A percentile compares a stretch with the other conserved stretches of the same genome.
Evolutionary conservation across 2,113 vertebrate species (phyloP).

Genomic region (Percina caprodes): DNA sequence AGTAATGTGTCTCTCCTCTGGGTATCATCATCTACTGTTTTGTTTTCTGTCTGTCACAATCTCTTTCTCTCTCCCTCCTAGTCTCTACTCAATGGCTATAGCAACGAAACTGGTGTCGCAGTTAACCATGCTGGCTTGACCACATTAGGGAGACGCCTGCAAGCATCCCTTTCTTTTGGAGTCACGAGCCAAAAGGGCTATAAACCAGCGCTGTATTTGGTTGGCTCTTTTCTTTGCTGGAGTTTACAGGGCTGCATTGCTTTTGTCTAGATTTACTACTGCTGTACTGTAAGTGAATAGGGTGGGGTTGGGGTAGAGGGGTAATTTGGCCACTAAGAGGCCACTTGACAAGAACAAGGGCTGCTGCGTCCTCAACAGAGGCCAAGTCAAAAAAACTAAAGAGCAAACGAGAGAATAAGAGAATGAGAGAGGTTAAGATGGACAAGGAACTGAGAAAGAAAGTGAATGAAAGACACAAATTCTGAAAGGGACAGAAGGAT

Average conservation of each 20-base stretch:
- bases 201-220: constrained; percentile 66
- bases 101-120: constrained; percentile 43
- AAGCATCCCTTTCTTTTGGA: constrained; percentile 57
- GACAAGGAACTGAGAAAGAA: constrained; percentile 29
- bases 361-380: constrained; percentile 47
- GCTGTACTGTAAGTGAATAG: constrained; percentile 51
- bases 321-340: constrained; percentile 49
- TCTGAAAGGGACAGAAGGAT: constrained; percentile 3
- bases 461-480: constrained; percentile 23
- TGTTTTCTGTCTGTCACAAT: constrained; percentile 36
- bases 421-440: constrained; percentile 38
- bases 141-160: constrained; percentile 60
- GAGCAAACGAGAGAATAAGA: constrained; percentile 15
- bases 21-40: constrained; percentile 18
- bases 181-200: constrained; percentile 50
- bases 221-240: constrained; percentile 55
- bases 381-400: constrained; percentile 6
- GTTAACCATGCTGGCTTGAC: constrained; percentile 44
- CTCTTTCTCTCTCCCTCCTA: not conserved
- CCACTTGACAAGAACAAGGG: constrained; percentile 65
- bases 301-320: constrained; percentile 12
- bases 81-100: constrained; percentile 22
- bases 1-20: constrained; percentile 3
- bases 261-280: constrained; percentile 68
- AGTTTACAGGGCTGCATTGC: constrained; percentile 60